Conservation (phyloP, 2,888 invertebrate species). For the Cylloceria caligata region DNA sequence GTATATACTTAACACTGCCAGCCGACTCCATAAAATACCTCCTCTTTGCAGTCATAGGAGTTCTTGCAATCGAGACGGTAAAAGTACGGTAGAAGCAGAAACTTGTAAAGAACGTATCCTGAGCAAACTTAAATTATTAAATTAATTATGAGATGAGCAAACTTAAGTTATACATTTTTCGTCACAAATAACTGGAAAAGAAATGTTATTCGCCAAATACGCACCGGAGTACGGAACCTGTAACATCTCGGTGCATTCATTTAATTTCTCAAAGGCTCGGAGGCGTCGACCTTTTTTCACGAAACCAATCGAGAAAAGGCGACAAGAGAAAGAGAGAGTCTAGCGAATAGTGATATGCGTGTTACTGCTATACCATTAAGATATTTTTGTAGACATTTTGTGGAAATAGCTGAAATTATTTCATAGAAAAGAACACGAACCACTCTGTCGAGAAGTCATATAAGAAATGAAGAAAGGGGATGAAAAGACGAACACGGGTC, state of each 20-base stretch:
- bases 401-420: conserved; percentile 66
- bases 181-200: neutral
- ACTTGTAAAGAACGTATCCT: neutral
- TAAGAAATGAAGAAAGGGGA: conserved; percentile 38
- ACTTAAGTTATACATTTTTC: neutral
- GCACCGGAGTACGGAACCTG: neutral
- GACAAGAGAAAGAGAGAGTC: conserved; percentile 11
- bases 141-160: neutral
- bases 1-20: conserved; percentile 5
- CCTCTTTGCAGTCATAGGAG: neutral
- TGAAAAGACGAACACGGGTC: conserved; percentile 24
- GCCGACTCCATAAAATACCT: neutral
- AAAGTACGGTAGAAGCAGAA: neutral
- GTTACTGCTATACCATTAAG: conserved; percentile 61
- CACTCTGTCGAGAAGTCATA: conserved; percentile 68
- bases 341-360: conserved; percentile 14
- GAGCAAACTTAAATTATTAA: too few species aligned
- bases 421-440: conserved; percentile 72
- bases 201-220: conserved; percentile 13
- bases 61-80: neutral
- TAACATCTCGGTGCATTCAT: conserved; percentile 2
- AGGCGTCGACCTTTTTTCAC: neutral
- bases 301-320: conserved; percentile 28
- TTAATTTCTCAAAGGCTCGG: neutral
- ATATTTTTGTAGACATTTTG: conserved; percentile 71